These are phyloP conservation scores for Panopea generosa DNA, from an alignment of 2,888 invertebrate genomes.

Conservation along the genomic window DNA sequence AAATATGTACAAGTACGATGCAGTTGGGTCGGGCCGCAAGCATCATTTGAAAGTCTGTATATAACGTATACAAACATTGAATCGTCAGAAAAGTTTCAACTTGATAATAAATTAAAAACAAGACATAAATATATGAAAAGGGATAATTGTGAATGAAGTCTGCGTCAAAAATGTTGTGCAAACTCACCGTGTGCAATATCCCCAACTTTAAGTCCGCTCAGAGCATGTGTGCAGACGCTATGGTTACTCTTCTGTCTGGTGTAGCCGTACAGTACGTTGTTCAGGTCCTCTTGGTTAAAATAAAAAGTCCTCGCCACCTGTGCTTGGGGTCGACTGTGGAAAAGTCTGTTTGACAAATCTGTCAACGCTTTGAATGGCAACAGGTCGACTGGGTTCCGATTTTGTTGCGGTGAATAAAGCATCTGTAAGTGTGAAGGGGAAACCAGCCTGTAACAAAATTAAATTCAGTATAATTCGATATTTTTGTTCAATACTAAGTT, in stretches of 20 bases:
- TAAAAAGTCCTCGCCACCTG: conserved; percentile 53
- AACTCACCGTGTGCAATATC: conserved; percentile 71
- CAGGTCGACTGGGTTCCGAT: conserved; percentile 42
- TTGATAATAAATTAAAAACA: too few relatives aligned
- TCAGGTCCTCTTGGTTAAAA: conserved; percentile 72
- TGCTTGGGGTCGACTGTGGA: conserved; percentile 59
- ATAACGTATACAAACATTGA: too few relatives aligned
- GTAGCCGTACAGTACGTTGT: conserved; percentile 76
- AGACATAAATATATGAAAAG: too few relatives aligned
- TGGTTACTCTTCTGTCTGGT: conserved; percentile 54
- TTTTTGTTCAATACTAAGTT: too few relatives aligned
- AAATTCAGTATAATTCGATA: too few relatives aligned
- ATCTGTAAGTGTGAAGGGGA: conserved; percentile 36
- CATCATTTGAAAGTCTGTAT: too few relatives aligned
- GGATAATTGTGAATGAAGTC: too few relatives aligned
- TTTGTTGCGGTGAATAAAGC: conserved; percentile 28
- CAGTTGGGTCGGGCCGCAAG: too few relatives aligned
- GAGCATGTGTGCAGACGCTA: conserved; percentile 68
- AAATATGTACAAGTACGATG: too few relatives aligned
- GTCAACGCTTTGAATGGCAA: conserved; percentile 69
- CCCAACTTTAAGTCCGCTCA: conserved; percentile 75
- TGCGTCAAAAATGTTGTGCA: too few relatives aligned
- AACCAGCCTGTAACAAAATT: conserved; percentile 44
- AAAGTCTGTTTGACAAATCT: conserved; percentile 71
- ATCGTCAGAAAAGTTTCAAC: too few relatives aligned